These are phyloP conservation scores for Shinisaurus crocodilurus DNA, from an alignment of 2,113 vertebrate genomes.

Conservation along the genomic window DNA sequence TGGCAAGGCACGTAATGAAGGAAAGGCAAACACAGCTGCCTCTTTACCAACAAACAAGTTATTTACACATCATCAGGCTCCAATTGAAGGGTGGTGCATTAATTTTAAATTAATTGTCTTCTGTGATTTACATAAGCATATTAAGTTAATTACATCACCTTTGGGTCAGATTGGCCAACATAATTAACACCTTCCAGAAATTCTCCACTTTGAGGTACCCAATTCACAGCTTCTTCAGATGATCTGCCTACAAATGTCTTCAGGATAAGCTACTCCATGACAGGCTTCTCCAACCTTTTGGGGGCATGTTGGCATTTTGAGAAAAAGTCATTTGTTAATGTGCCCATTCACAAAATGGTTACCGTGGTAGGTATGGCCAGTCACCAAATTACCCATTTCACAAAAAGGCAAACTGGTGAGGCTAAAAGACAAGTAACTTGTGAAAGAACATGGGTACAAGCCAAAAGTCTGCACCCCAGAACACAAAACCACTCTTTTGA, in stretches of 20 bases:
- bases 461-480: too few relatives aligned
- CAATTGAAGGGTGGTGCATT: neutral
- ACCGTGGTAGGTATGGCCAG: too few relatives aligned
- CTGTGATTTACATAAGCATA: neutral
- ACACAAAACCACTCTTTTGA: too few relatives aligned
- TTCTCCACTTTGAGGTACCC: neutral
- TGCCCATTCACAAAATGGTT: too few relatives aligned
- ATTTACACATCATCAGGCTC: neutral
- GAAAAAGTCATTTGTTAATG: too few relatives aligned
- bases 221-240: neutral
- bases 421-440: too few relatives aligned
- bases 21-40: neutral
- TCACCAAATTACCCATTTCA: too few relatives aligned
- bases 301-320: too few relatives aligned
- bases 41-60: neutral
- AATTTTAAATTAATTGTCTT: neutral
- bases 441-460: too few relatives aligned
- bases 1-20: fast-evolving
- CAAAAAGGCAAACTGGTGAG: too few relatives aligned
- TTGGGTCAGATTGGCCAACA: neutral
- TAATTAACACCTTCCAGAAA: neutral
- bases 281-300: too few relatives aligned
- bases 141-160: neutral
- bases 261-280: neutral
- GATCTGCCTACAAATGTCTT: neutral